phyloP scores from a whole-genome alignment of 1,140 invertebrate species.

The Tetragnatha versicolor region DNA sequence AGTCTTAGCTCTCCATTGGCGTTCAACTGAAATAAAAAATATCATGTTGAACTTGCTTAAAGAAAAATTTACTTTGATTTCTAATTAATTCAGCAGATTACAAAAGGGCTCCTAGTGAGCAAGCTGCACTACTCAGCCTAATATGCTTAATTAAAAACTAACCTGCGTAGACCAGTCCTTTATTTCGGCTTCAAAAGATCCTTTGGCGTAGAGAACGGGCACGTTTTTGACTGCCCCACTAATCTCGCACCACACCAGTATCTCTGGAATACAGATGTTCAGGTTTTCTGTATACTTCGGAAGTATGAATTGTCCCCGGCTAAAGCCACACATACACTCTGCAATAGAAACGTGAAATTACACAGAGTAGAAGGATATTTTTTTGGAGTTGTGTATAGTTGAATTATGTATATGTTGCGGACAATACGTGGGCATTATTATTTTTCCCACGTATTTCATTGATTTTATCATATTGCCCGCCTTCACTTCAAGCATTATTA shows the following conservation, averaged over 20 bases:
- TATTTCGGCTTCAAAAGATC: conserved; percentile 69
- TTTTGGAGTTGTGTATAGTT: too few relatives aligned
- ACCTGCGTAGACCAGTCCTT: conserved; percentile 74
- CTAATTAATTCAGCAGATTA: not conserved
- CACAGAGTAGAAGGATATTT: too few relatives aligned
- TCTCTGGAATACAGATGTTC: conserved; percentile 66
- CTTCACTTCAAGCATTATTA: too few relatives aligned
- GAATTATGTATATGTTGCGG: too few relatives aligned
- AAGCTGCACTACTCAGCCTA: too few relatives aligned
- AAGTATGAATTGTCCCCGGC: not conserved
- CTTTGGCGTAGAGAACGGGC: conserved; percentile 67
- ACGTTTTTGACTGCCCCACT: conserved; percentile 66
- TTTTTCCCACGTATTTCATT: too few relatives aligned
- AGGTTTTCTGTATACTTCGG: conserved; percentile 67
- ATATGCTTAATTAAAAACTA: conserved; percentile 1
- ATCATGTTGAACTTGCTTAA: not conserved
- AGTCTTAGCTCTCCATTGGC: conserved; percentile 69
- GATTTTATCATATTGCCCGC: too few relatives aligned
- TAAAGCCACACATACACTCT: conserved; percentile 39
- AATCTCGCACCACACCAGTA: conserved; percentile 70
- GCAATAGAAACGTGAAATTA: too few relatives aligned
- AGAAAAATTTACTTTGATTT: not conserved
- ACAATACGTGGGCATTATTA: too few relatives aligned
- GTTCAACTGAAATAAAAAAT: conserved; percentile 50
- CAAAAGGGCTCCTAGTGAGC: not conserved